Evolutionary conservation across 2,113 vertebrate genomes (phyloP), one percentile per base, ranked within the genome.

Genomic region (Ophiodon elongatus): DNA sequence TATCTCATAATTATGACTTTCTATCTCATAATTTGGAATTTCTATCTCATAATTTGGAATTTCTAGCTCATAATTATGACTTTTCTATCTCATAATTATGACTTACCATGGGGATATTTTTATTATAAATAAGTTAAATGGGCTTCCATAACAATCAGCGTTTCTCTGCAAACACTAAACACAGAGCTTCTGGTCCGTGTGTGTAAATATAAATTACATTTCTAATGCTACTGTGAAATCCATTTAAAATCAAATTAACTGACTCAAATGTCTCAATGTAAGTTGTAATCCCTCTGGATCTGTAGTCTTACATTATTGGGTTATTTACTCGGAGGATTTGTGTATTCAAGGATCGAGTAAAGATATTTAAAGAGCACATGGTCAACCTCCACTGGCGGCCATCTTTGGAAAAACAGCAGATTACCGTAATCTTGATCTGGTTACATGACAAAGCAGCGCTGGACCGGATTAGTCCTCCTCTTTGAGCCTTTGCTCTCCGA

Each of bases 371-470:
- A 59, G 15, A 73, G 15, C 10, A n/a, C n/a, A n/a, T n/a, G n/a
- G n/a, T n/a, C n/a, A n/a, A n/a, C n/a, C n/a, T n/a, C n/a, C n/a
- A n/a, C n/a, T n/a, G n/a, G n/a, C n/a, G n/a, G 2, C 45, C n/a
- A 25, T 73, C 35, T 77, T 29, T 41, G 43, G 73, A 39, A 81
- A 83, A 75, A 85, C 37, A 70, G 31, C 80, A 78, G 85, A 83
- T 85, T 88, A 84, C 43, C 7, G 23, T 85, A 87, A 92, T 92
- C 84, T 84, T 41, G 41, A 66, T 73, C 67, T 50, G 71, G 2
- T 76, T 27, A n/a, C n/a, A n/a, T n/a, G n/a, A n/a, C n/a, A 71
- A 76, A 66, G 59, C 60, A 63, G 41, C 29, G 6, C n/a, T 41
- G 15, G 52, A 1, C 9, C 45, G 54, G 74, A 79, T 72, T 56